Percentiles rank a stretch among this genome's conserved stretches.
These are phyloP conservation scores for Mormyrops boulengeri DNA, from an alignment of 2,797 vertebrate genomes.

Conservation along the genomic window DNA sequence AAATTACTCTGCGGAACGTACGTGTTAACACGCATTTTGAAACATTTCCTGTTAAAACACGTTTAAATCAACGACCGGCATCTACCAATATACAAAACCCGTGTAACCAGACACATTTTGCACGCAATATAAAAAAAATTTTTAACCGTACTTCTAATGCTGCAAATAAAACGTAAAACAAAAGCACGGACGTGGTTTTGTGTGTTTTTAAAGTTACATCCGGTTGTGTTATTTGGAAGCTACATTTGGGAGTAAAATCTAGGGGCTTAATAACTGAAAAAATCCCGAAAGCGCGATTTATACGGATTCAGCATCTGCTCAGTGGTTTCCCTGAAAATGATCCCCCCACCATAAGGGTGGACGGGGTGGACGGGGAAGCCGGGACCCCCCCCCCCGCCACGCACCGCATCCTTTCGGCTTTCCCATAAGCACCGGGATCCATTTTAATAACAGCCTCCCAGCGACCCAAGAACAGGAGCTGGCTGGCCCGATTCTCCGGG, in stretches of 20 bases:
- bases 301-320: not conserved
- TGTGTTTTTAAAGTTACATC: not conserved
- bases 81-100: not conserved
- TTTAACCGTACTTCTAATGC: not conserved
- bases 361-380: not conserved
- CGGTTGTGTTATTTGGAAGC: not conserved
- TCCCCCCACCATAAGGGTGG: not conserved
- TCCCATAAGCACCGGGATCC: not conserved
- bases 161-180: not conserved
- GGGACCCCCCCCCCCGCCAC: not conserved
- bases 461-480: not conserved
- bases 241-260: not conserved
- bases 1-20: not conserved
- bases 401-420: not conserved
- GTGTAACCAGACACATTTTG: not conserved
- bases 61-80: not conserved
- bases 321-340: not conserved
- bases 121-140: not conserved
- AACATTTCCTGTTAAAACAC: not conserved
- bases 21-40: not conserved
- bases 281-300: not conserved
- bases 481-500: not conserved
- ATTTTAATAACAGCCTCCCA: not conserved
- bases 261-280: not conserved
- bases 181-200: not conserved